A percentile compares a stretch with the other conserved stretches of the same genome.
Conservation (phyloP, 2,888 invertebrate species). For the Operophtera brumata region DNA sequence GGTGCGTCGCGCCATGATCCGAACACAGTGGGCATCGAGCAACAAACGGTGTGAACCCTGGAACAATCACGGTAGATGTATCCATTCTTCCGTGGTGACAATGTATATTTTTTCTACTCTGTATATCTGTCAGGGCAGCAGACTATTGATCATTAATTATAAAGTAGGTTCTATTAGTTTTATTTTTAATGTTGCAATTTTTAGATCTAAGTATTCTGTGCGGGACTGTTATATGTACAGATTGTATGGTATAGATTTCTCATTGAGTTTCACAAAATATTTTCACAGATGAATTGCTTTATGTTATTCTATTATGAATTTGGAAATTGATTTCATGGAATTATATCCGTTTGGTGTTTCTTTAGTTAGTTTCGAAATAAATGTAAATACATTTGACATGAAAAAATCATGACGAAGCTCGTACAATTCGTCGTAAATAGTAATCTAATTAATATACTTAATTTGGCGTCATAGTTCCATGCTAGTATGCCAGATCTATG, state of each 20-base stretch:
- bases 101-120: conserved; percentile 79
- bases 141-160: conserved; percentile 55
- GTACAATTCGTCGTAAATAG: conserved; percentile 1
- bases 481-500: conserved; percentile 23
- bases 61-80: no score
- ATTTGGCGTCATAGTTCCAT: conserved; percentile 34
- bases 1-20: not conserved
- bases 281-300: conserved; percentile 31
- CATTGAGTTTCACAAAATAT: conserved; percentile 28
- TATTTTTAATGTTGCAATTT: conserved; percentile 62
- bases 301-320: conserved; percentile 24
- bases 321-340: conserved; percentile 5
- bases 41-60: conserved; percentile 53
- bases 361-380: conserved; percentile 16
- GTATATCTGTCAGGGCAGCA: conserved; percentile 63
- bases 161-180: conserved; percentile 29
- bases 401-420: conserved; percentile 36
- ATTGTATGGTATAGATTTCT: conserved; percentile 43
- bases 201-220: conserved; percentile 53
- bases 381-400: conserved; percentile 60
- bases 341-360: not conserved
- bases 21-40: conserved; percentile 18
- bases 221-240: conserved; percentile 62
- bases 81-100: no score
- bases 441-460: not conserved